phyloP scores from a whole-genome alignment of 2,888 invertebrate genomes.

The Tortrix viridana region DNA sequence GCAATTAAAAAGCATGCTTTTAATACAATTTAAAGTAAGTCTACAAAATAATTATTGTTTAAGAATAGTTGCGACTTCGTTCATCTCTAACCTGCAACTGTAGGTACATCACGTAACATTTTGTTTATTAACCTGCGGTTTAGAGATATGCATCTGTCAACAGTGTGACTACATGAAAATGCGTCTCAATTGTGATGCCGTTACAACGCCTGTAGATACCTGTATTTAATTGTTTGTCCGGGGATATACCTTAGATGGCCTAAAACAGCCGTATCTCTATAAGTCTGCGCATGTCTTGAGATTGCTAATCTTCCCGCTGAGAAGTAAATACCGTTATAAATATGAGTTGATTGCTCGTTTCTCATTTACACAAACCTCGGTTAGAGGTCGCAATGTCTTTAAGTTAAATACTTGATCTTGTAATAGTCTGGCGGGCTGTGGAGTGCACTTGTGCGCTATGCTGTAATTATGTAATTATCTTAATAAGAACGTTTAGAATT shows the following conservation, averaged over 20 bases:
- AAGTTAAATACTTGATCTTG: constrained; percentile 1
- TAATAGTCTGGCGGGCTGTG: neutral
- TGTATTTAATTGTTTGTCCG: no score
- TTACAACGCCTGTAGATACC: no score
- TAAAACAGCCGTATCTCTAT: no score
- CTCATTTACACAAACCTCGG: neutral
- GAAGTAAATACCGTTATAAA: neutral
- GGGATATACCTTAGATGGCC: no score
- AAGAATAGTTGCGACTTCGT: neutral
- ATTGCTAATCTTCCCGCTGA: neutral
- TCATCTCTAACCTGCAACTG: neutral
- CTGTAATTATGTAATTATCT: constrained; percentile 3
- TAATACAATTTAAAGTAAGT: neutral
- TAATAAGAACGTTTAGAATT: no score
- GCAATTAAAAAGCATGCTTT: neutral
- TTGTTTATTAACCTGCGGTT: constrained; percentile 3
- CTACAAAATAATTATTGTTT: neutral
- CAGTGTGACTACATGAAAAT: constrained; percentile 11
- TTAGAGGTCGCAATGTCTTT: neutral
- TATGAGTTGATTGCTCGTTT: neutral
- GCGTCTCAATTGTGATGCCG: neutral
- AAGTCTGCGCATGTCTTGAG: no score
- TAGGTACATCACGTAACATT: neutral
- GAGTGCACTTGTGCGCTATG: neutral
- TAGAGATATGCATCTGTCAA: constrained; percentile 14